Evolutionary conservation across 2,113 vertebrate species (phyloP), one percentile per base, ranked within the genome.

Genomic region (Trichomycterus rosablanca): DNA sequence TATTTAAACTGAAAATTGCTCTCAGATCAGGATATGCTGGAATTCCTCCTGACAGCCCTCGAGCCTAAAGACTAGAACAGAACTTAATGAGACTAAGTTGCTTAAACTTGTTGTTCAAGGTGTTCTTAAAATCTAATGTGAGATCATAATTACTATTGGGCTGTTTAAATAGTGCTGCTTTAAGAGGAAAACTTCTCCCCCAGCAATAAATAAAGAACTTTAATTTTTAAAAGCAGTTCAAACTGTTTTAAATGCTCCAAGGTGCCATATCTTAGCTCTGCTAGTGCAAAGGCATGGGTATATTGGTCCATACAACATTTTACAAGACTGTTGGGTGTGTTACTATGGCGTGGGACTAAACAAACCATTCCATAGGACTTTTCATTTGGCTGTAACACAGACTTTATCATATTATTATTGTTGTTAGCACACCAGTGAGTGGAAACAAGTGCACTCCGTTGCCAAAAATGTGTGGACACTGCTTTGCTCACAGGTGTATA

Each of bases 221-320:
- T 49, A 56, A 62, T 61, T 45, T 57, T 63, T 63, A 56, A 77
- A 67, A 76, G 46, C 58, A 68, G 66, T 70, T 76, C 72, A 73
- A 83, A 80, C 73, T 80, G 69, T 63, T 44, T 59, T 82, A 82
- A 82, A 81, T 65, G 59, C 73, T 67, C 69, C n/a, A n/a, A n/a
- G n/a, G n/a, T n/a, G n/a, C n/a, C n/a, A n/a, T n/a, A n/a, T n/a
- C n/a, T n/a, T n/a, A n/a, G n/a, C n/a, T n/a, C n/a, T 75, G 76
- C 77, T 79, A 78, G 80, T 80, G 79, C 77, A 80, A 73, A 64
- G 72, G 70, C 67, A 72, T 75, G 73, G 71, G 80, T 83, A 83
- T 74, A 78, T 68, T 68, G 71, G 68, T 74, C 78, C 79, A 80
- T 83, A 78, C 66, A 80, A 78, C 55, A 78, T 73, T 78, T 81